A percentile compares a stretch with the other conserved stretches of the same genome.
These are phyloP conservation scores for Brachypalpus laphriformis DNA, from an alignment of 2,888 invertebrate genomes.

Conservation along the genomic window DNA sequence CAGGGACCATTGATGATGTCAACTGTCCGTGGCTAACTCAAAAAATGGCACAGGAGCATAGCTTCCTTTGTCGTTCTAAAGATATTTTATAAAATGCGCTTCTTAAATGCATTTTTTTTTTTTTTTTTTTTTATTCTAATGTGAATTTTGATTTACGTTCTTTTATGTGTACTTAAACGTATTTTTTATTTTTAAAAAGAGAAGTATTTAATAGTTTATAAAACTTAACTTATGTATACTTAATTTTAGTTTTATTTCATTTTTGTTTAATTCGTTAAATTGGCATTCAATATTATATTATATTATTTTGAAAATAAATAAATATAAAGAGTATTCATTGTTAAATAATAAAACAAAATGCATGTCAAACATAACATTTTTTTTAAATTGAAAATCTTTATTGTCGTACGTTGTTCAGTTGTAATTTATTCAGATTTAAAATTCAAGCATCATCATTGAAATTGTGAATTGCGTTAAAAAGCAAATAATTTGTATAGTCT, in stretches of 20 bases:
- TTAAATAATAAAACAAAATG: slow-evolving; percentile 1
- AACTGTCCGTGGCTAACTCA: slow-evolving; percentile 46
- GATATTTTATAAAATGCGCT: slow-evolving; percentile 61
- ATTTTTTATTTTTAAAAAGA: not conserved
- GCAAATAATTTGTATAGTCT: too few relatives aligned
- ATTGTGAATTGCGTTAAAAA: too few relatives aligned
- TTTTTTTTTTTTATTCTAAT: slow-evolving; percentile 11
- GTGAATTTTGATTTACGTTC: slow-evolving; percentile 40
- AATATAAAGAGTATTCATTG: slow-evolving; percentile 43
- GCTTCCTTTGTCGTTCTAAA: slow-evolving; percentile 42
- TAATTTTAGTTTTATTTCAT: not conserved
- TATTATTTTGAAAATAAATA: slow-evolving; percentile 28
- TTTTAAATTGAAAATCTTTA: too few relatives aligned
- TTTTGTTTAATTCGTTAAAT: not conserved
- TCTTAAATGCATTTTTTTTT: slow-evolving; percentile 37
- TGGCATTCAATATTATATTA: too few relatives aligned
- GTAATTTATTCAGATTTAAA: too few relatives aligned
- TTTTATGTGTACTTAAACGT: slow-evolving; percentile 35
- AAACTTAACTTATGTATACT: slow-evolving; percentile 31
- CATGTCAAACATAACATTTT: too few relatives aligned
- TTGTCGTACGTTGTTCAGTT: too few relatives aligned
- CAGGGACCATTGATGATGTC: slow-evolving; percentile 43
- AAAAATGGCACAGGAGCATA: not conserved
- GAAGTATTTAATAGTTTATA: slow-evolving; percentile 37
- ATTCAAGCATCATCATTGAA: too few relatives aligned